Evolutionary conservation across 2,113 vertebrate species (phyloP), one percentile per base, ranked within the genome.

Genomic region (Osmerus eperlanus): DNA sequence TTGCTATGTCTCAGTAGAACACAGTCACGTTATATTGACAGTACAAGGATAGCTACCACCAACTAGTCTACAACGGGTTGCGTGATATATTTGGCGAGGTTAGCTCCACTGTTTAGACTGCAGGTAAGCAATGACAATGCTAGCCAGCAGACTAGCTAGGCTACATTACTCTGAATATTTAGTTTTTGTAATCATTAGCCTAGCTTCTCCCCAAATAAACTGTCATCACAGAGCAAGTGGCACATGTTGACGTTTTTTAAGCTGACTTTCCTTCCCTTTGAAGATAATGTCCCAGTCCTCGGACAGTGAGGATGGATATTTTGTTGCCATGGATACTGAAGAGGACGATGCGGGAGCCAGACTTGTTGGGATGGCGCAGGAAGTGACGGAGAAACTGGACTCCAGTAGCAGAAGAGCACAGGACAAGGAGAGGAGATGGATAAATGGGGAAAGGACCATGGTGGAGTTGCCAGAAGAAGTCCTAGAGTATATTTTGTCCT

Each of bases 401-500:
- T 82, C 81, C 41, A 91, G 77, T 11, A 47, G 41, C 0, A 67
- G 78, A 0, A 87, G 87, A 70, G 78, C 91, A 75, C 91, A 70
- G 91, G 73, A 70, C 71, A 62, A 82, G 67, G 88, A 90, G 75
- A 74, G 74, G 74, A 74, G 75, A 14, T 36, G 79, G 83, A 80
- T 75, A 79, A 84, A 85, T 83, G 79, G 64, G 7, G 80, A 89
- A 71, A 85, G 89, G 66, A 94, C 93, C 0, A 98, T 99, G 95
- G 78, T 90, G 68, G 95, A 99, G 85, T 87, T 99, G 65, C 97
- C 97, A 0, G 97, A 99, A 80, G 97, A 99, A 85, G 96, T 99
- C 74, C 83, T 99, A 70, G 97, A 99, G 80, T 98, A 97, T 64
- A 99, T 99, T 85, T 87, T 99, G 73, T 99, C 97, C 74, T 99